Percentiles rank a stretch among this genome's conserved stretches.
phyloP scores from a whole-genome alignment of 2,113 vertebrate genomes.

The Psilopsiagon aurifrons region DNA sequence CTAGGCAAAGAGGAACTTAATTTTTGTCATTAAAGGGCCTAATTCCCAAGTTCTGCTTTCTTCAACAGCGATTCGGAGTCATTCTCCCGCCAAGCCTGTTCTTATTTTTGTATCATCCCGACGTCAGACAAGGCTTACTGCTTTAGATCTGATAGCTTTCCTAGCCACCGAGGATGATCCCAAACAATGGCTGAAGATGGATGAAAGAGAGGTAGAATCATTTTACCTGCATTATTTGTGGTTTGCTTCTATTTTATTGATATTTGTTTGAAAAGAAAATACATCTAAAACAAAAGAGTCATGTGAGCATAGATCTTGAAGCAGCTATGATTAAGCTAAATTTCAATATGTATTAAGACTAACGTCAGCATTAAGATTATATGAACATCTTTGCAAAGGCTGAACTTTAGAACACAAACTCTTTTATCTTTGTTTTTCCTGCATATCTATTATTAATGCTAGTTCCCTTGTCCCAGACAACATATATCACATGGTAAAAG shows the following conservation, averaged over 20 bases:
- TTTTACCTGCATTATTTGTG: not conserved
- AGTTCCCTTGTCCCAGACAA: not conserved
- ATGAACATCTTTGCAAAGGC: not conserved
- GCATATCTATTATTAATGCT: not conserved
- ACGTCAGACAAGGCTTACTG: slow-evolving; percentile 94
- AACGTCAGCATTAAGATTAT: not conserved
- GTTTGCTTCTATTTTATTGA: not conserved
- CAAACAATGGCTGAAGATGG: slow-evolving; percentile 98
- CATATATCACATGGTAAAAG: not conserved
- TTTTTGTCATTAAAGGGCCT: not conserved
- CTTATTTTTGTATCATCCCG: slow-evolving; percentile 97
- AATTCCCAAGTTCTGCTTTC: slow-evolving; percentile 37
- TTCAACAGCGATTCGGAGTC: slow-evolving; percentile 90
- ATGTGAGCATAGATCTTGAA: not conserved
- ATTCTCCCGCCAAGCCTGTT: slow-evolving; percentile 96
- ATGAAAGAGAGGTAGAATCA: slow-evolving; percentile 90
- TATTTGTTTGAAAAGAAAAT: not conserved
- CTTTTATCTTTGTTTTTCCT: slow-evolving; percentile 44
- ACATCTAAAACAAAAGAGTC: not conserved
- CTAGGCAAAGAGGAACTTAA: not conserved
- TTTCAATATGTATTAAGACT: not conserved
- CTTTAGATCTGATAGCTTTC: slow-evolving; percentile 95
- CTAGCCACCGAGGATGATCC: slow-evolving; percentile 96
- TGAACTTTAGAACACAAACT: not conserved
- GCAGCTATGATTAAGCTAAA: not conserved